These are phyloP conservation scores for Icerya purchasi DNA, from an alignment of 2,888 invertebrate genomes.

Conservation along the genomic window DNA sequence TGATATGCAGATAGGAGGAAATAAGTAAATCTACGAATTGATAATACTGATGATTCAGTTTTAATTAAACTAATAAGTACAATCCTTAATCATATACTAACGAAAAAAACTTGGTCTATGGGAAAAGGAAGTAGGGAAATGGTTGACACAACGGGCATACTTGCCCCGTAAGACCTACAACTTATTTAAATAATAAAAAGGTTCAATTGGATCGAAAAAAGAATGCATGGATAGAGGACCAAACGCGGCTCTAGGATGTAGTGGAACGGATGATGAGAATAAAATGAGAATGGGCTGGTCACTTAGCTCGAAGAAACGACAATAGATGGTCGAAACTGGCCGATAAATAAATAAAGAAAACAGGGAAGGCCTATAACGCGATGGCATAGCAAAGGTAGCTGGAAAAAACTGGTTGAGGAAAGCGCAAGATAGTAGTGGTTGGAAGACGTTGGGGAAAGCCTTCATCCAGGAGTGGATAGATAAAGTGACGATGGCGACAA, in stretches of 20 bases:
- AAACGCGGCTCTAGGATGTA: background rate
- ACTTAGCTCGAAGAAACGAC: background rate
- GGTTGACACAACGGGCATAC: too few species aligned
- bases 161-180: too few species aligned
- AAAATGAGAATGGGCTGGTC: background rate
- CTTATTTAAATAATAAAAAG: too few species aligned
- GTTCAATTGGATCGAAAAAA: conserved; percentile 19
- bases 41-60: too few species aligned
- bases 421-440: background rate
- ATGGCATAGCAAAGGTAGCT: background rate
- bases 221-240: conserved; percentile 23
- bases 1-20: too few species aligned
- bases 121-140: too few species aligned
- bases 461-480: background rate
- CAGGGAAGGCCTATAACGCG: background rate
- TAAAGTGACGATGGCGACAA: too few species aligned
- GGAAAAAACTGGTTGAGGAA: background rate
- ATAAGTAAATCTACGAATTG: too few species aligned
- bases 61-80: too few species aligned
- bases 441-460: background rate
- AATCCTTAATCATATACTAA: too few species aligned
- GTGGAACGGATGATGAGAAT: background rate
- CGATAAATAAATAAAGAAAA: conserved; percentile 27
- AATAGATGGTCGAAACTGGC: background rate
- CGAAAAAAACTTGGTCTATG: too few species aligned